A percentile compares a stretch with the other conserved stretches of the same genome.
phyloP scores from a whole-genome alignment of 2,113 vertebrate genomes.

The Danionella cerebrum region DNA sequence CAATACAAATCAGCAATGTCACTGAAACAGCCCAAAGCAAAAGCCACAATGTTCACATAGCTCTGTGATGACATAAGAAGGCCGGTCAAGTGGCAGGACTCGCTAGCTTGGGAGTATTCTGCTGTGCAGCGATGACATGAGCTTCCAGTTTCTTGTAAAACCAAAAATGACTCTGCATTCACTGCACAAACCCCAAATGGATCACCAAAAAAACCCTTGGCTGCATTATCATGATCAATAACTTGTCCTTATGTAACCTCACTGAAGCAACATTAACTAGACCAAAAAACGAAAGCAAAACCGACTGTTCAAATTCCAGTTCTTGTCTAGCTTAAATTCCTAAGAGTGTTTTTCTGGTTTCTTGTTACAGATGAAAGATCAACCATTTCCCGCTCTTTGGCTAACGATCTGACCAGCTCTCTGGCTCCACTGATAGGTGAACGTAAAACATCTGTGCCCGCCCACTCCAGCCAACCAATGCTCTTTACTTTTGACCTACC shows the following conservation, averaged over 20 bases:
- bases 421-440: constrained; percentile 76
- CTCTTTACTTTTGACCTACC: constrained; percentile 91
- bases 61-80: constrained; percentile 23
- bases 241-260: too few species aligned
- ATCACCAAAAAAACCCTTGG: too few species aligned
- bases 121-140: background rate
- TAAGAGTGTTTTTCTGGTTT: constrained; percentile 7
- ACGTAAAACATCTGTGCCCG: constrained; percentile 74
- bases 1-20: constrained; percentile 45
- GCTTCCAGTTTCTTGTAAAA: constrained; percentile 37
- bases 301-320: background rate
- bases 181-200: too few species aligned
- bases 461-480: constrained; percentile 92
- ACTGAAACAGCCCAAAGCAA: constrained; percentile 35
- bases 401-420: constrained; percentile 71
- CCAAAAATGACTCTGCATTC: constrained; percentile 45
- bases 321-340: background rate
- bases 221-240: too few species aligned
- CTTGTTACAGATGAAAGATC: constrained; percentile 74
- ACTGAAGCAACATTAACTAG: too few species aligned
- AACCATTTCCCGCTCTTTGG: constrained; percentile 74
- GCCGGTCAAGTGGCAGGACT: background rate
- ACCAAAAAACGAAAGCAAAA: background rate
- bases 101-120: constrained; percentile 32
- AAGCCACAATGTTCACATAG: constrained; percentile 43